A percentile compares a stretch with the other conserved stretches of the same genome.
These are phyloP conservation scores for Timandra comae DNA, from an alignment of 2,888 invertebrate species.

Conservation along the genomic window DNA sequence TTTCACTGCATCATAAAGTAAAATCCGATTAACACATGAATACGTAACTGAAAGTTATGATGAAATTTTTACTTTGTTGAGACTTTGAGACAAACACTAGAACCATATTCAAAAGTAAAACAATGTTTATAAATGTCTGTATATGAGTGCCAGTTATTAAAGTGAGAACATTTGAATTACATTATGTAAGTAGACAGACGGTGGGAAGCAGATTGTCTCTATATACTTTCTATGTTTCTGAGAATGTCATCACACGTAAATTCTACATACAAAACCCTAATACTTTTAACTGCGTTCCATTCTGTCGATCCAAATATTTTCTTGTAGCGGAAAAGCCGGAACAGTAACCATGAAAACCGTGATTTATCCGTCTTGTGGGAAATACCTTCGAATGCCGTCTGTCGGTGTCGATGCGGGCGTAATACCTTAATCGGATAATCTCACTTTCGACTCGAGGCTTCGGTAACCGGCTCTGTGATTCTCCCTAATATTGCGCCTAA, in stretches of 20 bases:
- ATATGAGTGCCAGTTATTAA: conserved; percentile 18
- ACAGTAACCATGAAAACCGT: conserved; percentile 55
- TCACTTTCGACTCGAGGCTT: conserved; percentile 45
- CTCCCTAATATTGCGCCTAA: conserved; percentile 27
- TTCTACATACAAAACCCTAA: conserved; percentile 6
- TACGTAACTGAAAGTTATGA: background rate
- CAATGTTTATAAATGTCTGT: conserved; percentile 21
- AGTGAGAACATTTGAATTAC: conserved; percentile 19
- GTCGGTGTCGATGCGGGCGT: conserved; percentile 52
- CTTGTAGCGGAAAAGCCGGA: conserved; percentile 17
- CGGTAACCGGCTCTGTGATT: conserved; percentile 34
- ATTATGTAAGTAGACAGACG: conserved; percentile 15
- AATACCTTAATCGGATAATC: conserved; percentile 68
- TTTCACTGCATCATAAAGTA: conserved; percentile 3
- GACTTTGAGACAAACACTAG: conserved; percentile 2
- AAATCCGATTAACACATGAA: conserved; percentile 1
- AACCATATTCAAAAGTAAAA: conserved; percentile 11
- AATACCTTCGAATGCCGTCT: conserved; percentile 49
- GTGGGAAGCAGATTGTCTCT: conserved; percentile 13
- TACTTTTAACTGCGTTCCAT: background rate
- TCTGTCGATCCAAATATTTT: conserved; percentile 21
- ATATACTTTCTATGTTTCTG: conserved; percentile 7
- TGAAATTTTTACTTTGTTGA: conserved; percentile 8
- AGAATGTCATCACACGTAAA: conserved; percentile 17
- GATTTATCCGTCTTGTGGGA: conserved; percentile 66